Conservation (phyloP, 2,113 vertebrate species). For the Amphilophus citrinellus region DNA sequence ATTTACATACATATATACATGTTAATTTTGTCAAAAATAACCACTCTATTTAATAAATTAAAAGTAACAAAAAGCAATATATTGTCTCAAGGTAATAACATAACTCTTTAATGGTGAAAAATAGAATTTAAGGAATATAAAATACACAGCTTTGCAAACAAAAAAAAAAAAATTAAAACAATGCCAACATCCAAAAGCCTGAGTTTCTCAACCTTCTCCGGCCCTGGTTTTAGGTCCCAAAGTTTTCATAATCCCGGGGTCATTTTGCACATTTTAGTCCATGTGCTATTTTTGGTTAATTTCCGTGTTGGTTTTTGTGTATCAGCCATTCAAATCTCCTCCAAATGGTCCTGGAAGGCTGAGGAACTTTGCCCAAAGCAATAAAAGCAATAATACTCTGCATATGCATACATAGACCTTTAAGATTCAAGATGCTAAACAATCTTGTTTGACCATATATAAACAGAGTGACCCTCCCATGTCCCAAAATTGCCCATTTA, state of each 20-base stretch:
- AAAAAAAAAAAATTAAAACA: conserved; percentile 6
- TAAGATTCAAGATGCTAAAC: conserved; percentile 31
- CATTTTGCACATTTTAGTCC: background rate
- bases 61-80: conserved; percentile 56
- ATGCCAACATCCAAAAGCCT: background rate
- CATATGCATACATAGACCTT: conserved; percentile 54
- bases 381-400: conserved; percentile 37
- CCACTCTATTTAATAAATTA: conserved; percentile 64
- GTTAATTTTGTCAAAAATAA: conserved; percentile 57
- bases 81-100: conserved; percentile 45
- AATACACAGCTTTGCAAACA: conserved; percentile 57
- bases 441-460: conserved; percentile 23
- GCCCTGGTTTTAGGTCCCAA: conserved; percentile 4
- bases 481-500: background rate
- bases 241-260: background rate
- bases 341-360: conserved; percentile 26
- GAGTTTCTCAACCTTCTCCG: conserved; percentile 49
- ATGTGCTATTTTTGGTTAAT: background rate
- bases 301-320: background rate
- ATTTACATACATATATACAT: conserved; percentile 52
- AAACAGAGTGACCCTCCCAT: background rate
- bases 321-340: conserved; percentile 1
- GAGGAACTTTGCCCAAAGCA: conserved; percentile 34
- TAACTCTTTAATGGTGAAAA: conserved; percentile 61
- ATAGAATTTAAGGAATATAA: conserved; percentile 74